These are phyloP conservation scores for human (Homo sapiens) DNA, from an alignment of 2,113 vertebrate genomes.

Conservation along the genomic window DNA sequence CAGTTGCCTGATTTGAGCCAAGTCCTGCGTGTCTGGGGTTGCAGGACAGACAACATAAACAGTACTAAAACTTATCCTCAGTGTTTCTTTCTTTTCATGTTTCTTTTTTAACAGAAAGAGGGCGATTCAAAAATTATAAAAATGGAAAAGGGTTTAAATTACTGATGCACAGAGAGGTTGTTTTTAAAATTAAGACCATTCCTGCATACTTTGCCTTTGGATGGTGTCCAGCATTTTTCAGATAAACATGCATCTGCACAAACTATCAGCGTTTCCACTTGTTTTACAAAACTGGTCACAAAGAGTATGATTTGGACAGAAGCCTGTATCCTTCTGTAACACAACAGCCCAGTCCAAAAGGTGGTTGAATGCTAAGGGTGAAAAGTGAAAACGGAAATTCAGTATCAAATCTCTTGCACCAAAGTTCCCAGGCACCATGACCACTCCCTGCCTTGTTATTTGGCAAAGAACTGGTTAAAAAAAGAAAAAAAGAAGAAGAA, in stretches of 20 bases:
- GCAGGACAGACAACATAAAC: neutral
- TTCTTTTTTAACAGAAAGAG: constrained; percentile 3
- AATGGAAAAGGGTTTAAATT: constrained; percentile 20
- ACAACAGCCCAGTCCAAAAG: neutral
- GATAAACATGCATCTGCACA: constrained; percentile 76
- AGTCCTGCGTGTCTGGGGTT: neutral
- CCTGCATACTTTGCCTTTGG: constrained; percentile 63
- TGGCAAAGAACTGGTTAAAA: neutral
- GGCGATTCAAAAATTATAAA: neutral
- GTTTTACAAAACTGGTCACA: constrained; percentile 58
- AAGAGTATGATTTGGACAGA: constrained; percentile 57
- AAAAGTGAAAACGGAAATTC: constrained; percentile 13
- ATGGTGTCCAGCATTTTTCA: constrained; percentile 58
- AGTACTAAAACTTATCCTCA: neutral
- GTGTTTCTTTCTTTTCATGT: neutral
- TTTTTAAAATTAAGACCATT: constrained; percentile 53
- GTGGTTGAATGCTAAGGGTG: neutral
- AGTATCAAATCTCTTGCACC: neutral
- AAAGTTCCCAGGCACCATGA: neutral
- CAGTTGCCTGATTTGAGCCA: neutral
- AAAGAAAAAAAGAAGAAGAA: neutral
- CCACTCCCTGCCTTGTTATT: neutral
- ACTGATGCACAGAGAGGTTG: constrained; percentile 40
- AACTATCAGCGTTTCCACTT: constrained; percentile 76
- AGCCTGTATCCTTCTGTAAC: constrained; percentile 45